Base-by-base conservation (phyloP, 2,113 vertebrate genomes). In the Vanacampus margaritifer region DNA sequence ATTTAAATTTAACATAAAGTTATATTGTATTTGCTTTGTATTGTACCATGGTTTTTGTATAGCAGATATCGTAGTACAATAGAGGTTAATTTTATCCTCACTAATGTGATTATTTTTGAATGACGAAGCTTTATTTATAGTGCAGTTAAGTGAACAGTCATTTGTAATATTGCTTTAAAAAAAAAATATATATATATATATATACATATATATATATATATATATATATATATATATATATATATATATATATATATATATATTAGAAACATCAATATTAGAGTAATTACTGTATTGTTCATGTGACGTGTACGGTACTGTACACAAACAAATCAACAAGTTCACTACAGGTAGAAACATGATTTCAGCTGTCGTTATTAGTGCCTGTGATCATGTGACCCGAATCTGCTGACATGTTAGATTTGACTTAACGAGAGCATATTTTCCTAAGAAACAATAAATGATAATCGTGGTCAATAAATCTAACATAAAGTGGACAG, bases 361-460 rank as follows among this genome's bases (percentile, higher is more conserved):
- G 54, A 57, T 57, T 57, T 56, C 21, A 53, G 3, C 24, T 5
- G 23, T 8, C 14, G 53, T 28, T 28, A 16, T 17, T 35, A 13
- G 14, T 57, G 24, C 13, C 46, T 23, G 28, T 11, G 0, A 21
- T 36, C 81, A 83, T 36, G 78, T 87, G 81, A 74, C 73, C 58
- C 7, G 72, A 64, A 69, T 28, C 61, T 58, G 53, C 63, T 69
- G 69, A 74, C 64, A 70, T 26, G 23, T 54, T 54, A 13, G 12
- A 24, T 5, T 54, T 11, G 5, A 54, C 24, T 26, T 54, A 54
- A 54, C 51, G 23, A 24, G 1, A 11, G 13, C 24, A 51, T 51
- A 24, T 26, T 54, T 54, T 54, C 51, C 1, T 1, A 14, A 24
- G 13, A 24, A 24, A 13, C 51, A 54, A 3, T 13, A 14, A 21